Base-by-base conservation (phyloP, 2,797 vertebrate genomes). In the Orientallactaga sibirica region DNA sequence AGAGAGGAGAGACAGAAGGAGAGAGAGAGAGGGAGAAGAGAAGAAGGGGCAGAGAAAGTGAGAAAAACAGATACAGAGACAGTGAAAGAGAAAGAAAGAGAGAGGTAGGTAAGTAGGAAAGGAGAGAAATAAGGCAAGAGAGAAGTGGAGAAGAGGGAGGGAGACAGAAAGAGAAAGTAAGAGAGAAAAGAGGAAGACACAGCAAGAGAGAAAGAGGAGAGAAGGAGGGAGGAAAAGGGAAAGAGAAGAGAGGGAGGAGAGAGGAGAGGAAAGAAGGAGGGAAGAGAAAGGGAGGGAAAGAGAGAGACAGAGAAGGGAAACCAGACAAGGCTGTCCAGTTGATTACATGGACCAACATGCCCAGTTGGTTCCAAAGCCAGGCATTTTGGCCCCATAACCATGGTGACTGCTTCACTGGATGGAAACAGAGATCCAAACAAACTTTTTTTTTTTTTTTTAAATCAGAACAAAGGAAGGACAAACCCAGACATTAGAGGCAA, bases 181-280 rank as follows among this genome's bases (percentile, higher is more conserved):
- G 10, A 79, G 3, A 5, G 7, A 0, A 20, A 41, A 2, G 12
- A 12, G 3, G 20, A 41, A 11, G 7, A 37, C 5, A 12, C 25
- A 64, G 7, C 4, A 64, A 22, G 20, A 64, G 62, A n/a, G n/a
- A n/a, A 33, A 25, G 10, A 33, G 7, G 27, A 52, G 20, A 7
- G 24, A 71, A 3, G 48, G 10, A 7, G 48, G 7, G 48, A 48
- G 86, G 33, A 76, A 74, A 24, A 79, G 27, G 33, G 33, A 48
- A n/a, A n/a, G n/a, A n/a, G 62, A 16, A 18, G 29, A 61, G 24
- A 24, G 24, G 0, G 3, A 25, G 7, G 33, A 62, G 7, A 12
- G 25, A 7, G 10, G 52, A 25, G 10, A 33, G 7, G 27, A 52
- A 29, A 7, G 24, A 71, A 3, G 48, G 10, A 7, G 48, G 7